Conservation (phyloP, 2,113 vertebrate genomes). For the Lipotes vexillifer region DNA sequence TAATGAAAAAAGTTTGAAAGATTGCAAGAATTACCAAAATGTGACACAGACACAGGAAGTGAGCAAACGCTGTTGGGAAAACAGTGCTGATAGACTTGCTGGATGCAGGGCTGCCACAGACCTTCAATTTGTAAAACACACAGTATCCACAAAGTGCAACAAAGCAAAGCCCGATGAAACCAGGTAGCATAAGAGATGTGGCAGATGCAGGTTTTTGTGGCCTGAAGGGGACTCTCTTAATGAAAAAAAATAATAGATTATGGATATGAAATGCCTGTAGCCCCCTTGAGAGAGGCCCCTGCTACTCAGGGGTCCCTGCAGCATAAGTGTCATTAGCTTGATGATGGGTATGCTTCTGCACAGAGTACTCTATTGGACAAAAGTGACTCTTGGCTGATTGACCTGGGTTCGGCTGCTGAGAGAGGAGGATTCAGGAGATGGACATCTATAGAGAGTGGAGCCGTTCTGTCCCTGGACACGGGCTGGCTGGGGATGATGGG, state of each 20-base stretch:
- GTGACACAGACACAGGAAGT: not conserved
- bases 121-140: not conserved
- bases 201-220: not conserved
- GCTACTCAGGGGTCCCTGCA: not conserved
- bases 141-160: not conserved
- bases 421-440: not conserved
- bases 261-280: not conserved
- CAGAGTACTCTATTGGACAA: not conserved
- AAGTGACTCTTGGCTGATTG: not conserved
- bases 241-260: not conserved
- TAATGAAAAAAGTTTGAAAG: not conserved
- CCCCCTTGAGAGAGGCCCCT: not conserved
- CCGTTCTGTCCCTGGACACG: not conserved
- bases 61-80: not conserved
- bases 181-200: not conserved
- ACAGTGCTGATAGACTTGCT: not conserved
- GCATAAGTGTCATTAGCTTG: not conserved
- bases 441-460: not conserved
- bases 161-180: not conserved
- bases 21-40: not conserved
- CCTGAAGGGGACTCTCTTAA: not conserved
- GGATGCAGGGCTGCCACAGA: too few species aligned
- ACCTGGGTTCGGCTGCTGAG: not conserved
- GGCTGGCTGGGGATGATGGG: not conserved
- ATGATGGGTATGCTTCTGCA: not conserved